These are phyloP conservation scores for Sterrhoptilus dennistouni DNA, from an alignment of 2,113 vertebrate genomes.

Conservation along the genomic window DNA sequence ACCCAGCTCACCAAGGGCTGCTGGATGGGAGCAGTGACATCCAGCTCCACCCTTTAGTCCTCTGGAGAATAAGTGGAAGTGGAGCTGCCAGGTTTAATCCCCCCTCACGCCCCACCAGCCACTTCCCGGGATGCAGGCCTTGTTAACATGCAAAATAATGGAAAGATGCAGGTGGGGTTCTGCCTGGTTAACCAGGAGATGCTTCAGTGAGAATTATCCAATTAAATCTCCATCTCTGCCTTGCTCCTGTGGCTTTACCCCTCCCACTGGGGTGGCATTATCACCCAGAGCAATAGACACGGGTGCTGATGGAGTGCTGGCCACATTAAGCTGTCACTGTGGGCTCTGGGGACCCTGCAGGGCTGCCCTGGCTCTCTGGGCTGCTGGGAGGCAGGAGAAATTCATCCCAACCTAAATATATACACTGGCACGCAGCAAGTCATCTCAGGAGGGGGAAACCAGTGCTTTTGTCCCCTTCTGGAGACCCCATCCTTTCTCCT, in stretches of 20 bases:
- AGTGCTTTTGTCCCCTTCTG: neutral
- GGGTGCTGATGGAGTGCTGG: neutral
- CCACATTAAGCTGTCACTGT: neutral
- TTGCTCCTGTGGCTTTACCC: neutral
- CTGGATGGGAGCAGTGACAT: neutral
- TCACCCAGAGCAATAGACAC: constrained; percentile 27
- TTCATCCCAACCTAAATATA: neutral
- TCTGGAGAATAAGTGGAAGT: neutral
- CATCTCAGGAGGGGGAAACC: neutral
- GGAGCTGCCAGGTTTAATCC: neutral
- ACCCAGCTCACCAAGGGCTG: neutral
- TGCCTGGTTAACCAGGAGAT: constrained; percentile 61
- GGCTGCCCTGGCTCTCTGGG: neutral
- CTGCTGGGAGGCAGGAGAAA: neutral
- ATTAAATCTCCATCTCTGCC: constrained; percentile 43
- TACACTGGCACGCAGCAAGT: neutral
- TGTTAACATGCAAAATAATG: constrained; percentile 69
- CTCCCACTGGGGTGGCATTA: neutral
- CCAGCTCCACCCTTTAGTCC: neutral
- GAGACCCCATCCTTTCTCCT: neutral
- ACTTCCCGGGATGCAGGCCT: neutral
- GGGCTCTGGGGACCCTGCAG: neutral
- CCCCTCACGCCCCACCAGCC: constrained; percentile 6
- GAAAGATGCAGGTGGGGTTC: constrained; percentile 65
- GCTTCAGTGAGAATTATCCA: constrained; percentile 69